Percentiles rank a stretch among this genome's conserved stretches.
These are phyloP conservation scores for Protula sp. DNA, from an alignment of 2,888 invertebrate species.

Conservation along the genomic window DNA sequence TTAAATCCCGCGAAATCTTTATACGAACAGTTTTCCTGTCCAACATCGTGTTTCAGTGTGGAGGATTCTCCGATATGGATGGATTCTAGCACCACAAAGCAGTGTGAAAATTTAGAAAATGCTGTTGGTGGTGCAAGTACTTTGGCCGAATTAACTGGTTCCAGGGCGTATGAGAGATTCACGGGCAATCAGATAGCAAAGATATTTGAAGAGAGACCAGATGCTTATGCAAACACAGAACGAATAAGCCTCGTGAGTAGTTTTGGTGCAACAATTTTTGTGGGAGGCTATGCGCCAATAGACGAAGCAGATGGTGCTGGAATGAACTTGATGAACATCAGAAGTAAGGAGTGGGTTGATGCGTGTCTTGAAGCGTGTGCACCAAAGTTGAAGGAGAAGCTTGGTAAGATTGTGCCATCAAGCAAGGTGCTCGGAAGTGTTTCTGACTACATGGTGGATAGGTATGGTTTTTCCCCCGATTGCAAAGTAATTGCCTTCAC, in stretches of 20 bases:
- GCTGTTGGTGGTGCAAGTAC: slow-evolving; percentile 74
- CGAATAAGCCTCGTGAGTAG: slow-evolving; percentile 89
- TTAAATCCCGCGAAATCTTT: slow-evolving; percentile 72
- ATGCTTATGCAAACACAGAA: slow-evolving; percentile 71
- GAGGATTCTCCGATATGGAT: slow-evolving; percentile 89
- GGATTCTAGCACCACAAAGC: slow-evolving; percentile 77
- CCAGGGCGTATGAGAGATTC: slow-evolving; percentile 81
- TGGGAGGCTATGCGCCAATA: slow-evolving; percentile 83
- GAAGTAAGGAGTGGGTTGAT: slow-evolving; percentile 70
- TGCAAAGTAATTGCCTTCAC: slow-evolving; percentile 85
- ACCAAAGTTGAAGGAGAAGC: slow-evolving; percentile 66
- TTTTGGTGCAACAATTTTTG: slow-evolving; percentile 80
- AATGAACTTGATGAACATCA: slow-evolving; percentile 89
- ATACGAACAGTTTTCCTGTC: slow-evolving; percentile 64
- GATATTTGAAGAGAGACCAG: slow-evolving; percentile 67
- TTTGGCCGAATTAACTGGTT: slow-evolving; percentile 76
- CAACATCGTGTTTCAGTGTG: slow-evolving; percentile 62
- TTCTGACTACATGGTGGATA: slow-evolving; percentile 73
- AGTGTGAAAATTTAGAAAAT: slow-evolving; percentile 75
- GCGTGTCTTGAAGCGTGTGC: slow-evolving; percentile 64
- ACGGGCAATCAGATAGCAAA: slow-evolving; percentile 92
- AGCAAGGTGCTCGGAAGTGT: slow-evolving; percentile 62
- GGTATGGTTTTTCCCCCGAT: slow-evolving; percentile 75
- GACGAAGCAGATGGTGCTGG: slow-evolving; percentile 86
- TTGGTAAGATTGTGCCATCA: slow-evolving; percentile 71